Conservation (phyloP, 2,888 invertebrate genomes). For the Tribolium freemani region DNA sequence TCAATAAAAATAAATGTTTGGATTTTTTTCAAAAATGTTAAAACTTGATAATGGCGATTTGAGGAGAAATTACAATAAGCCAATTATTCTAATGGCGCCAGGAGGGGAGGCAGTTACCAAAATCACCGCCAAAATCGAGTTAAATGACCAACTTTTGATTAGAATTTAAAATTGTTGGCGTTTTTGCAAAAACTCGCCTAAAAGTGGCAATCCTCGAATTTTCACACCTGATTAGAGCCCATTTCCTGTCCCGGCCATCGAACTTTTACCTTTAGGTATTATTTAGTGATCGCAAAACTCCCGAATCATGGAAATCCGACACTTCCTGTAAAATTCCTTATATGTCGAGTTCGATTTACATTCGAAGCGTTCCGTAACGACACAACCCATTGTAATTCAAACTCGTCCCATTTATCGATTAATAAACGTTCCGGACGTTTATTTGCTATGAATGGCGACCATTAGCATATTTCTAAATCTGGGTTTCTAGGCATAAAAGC, state of each 20-base stretch:
- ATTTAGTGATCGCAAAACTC: background rate
- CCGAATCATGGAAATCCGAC: background rate
- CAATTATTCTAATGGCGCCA: too few relatives aligned
- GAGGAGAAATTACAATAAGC: too few relatives aligned
- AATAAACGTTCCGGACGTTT: background rate
- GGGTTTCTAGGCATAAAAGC: background rate
- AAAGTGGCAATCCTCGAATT: background rate
- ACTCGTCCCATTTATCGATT: background rate
- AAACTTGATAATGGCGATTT: too few relatives aligned
- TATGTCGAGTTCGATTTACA: background rate
- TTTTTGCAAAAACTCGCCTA: background rate
- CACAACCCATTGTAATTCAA: background rate
- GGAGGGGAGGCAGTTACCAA: too few relatives aligned
- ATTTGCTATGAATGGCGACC: background rate
- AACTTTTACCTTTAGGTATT: background rate
- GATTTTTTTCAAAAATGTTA: too few relatives aligned
- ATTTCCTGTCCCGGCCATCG: background rate
- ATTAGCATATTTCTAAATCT: background rate
- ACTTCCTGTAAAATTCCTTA: background rate
- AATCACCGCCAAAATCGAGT: too few relatives aligned
- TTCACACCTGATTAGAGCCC: background rate
- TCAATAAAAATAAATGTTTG: too few relatives aligned
- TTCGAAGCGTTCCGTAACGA: background rate
- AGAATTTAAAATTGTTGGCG: too few relatives aligned
- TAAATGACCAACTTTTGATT: too few relatives aligned